A percentile compares a stretch with the other conserved stretches of the same genome.
Evolutionary conservation across 2,113 vertebrate species (phyloP).

Genomic region (Callionymus lyra): DNA sequence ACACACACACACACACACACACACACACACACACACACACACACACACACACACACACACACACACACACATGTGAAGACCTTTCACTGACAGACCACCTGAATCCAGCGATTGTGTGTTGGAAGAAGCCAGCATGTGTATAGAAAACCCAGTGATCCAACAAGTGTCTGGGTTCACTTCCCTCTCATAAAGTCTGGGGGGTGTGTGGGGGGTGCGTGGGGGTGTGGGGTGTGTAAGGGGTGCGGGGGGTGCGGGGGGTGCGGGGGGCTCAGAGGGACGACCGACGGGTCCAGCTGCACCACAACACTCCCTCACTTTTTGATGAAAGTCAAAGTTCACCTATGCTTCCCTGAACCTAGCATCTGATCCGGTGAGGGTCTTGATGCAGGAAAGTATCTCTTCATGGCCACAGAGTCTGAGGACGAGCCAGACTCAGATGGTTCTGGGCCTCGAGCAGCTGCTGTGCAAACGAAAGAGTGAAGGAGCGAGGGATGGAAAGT

Average conservation of each 20-base stretch:
- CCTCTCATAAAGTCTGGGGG: slow-evolving; percentile 52
- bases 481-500: slow-evolving; percentile 60
- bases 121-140: slow-evolving; percentile 48
- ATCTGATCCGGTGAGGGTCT: slow-evolving; percentile 21
- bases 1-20: too few relatives aligned
- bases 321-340: slow-evolving; percentile 3
- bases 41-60: slow-evolving; percentile 46
- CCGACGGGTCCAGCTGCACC: slow-evolving; percentile 30
- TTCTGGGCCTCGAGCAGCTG: slow-evolving; percentile 47
- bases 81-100: slow-evolving; percentile 56
- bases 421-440: too few relatives aligned
- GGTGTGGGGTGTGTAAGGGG: too few relatives aligned
- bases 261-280: slow-evolving; percentile 27
- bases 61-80: slow-evolving; percentile 40
- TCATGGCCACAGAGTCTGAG: slow-evolving; percentile 22
- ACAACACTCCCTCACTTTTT: slow-evolving; percentile 29
- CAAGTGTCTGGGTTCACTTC: slow-evolving; percentile 60
- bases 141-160: slow-evolving; percentile 58
- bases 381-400: slow-evolving; percentile 21
- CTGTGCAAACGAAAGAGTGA: slow-evolving; percentile 64
- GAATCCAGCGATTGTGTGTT: slow-evolving; percentile 60
- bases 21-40: too few relatives aligned
- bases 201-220: too few relatives aligned
- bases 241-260: too few relatives aligned
- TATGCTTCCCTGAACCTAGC: slow-evolving; percentile 12